Conservation (phyloP, 2,888 invertebrate species). For the Apamea anceps region DNA sequence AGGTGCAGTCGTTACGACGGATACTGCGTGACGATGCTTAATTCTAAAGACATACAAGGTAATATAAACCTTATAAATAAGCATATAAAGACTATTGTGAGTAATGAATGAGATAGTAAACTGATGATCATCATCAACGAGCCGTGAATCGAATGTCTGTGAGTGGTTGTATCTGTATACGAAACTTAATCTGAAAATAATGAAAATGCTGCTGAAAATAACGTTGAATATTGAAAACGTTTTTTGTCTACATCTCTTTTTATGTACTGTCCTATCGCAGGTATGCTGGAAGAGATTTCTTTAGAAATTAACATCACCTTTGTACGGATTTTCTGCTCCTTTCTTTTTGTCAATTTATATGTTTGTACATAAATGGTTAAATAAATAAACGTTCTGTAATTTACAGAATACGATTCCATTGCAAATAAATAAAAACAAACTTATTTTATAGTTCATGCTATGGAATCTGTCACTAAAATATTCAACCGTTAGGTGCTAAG, state of each 20-base stretch:
- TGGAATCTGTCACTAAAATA: conserved; percentile 41
- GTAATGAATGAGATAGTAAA: conserved; percentile 14
- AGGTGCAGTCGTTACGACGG: conserved; percentile 61
- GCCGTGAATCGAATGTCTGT: conserved; percentile 33
- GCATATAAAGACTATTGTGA: conserved; percentile 3
- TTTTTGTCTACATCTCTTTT: background rate
- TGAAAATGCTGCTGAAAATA: conserved; percentile 32
- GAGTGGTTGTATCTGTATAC: conserved; percentile 11
- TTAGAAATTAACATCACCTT: background rate
- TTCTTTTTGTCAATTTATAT: background rate
- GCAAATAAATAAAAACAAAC: conserved; percentile 22
- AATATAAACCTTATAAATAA: conserved; percentile 31
- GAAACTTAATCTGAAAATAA: conserved; percentile 7
- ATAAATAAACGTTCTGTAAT: background rate
- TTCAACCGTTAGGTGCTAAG: conserved; percentile 28
- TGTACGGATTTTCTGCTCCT: background rate
- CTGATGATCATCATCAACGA: conserved; percentile 35
- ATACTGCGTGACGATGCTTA: conserved; percentile 47
- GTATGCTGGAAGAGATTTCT: background rate
- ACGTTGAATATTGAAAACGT: background rate
- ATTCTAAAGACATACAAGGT: conserved; percentile 25
- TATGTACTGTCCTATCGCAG: no score
- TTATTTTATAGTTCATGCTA: conserved; percentile 8
- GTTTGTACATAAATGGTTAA: background rate
- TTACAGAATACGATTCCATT: background rate